A percentile compares a stretch with the other conserved stretches of the same genome.
These are phyloP conservation scores for Troides aeacus DNA, from an alignment of 2,888 invertebrate genomes.

Conservation along the genomic window DNA sequence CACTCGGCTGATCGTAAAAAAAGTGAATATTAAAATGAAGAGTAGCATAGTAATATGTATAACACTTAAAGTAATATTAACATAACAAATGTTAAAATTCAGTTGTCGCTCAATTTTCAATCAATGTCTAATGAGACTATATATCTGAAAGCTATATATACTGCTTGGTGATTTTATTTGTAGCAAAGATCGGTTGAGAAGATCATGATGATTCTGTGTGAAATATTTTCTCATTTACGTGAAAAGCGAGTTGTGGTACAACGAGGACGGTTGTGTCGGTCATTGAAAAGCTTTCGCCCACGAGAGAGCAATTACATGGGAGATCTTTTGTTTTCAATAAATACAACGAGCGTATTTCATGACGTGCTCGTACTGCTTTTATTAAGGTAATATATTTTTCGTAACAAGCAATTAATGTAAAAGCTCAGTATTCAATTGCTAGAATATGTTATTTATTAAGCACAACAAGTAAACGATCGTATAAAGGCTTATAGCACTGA, in stretches of 20 bases:
- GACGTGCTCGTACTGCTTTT: neutral
- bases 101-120: neutral
- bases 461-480: too few relatives aligned
- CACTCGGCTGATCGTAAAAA: too few relatives aligned
- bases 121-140: neutral
- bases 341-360: neutral
- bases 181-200: too few relatives aligned
- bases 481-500: too few relatives aligned
- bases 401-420: neutral
- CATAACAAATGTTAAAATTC: neutral
- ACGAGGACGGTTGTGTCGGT: neutral
- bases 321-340: neutral
- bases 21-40: too few relatives aligned
- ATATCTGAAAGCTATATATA: neutral
- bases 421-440: neutral
- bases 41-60: too few relatives aligned
- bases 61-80: neutral
- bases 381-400: neutral
- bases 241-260: neutral
- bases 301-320: neutral
- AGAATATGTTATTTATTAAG: neutral
- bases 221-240: neutral
- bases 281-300: constrained; percentile 4
- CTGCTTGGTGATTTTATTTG: neutral
- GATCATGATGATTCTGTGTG: too few relatives aligned